Percentiles rank a stretch among this genome's conserved stretches.
Evolutionary conservation across 1,140 invertebrate genomes (phyloP).

Genomic region (Zaprionus ghesquierei): DNA sequence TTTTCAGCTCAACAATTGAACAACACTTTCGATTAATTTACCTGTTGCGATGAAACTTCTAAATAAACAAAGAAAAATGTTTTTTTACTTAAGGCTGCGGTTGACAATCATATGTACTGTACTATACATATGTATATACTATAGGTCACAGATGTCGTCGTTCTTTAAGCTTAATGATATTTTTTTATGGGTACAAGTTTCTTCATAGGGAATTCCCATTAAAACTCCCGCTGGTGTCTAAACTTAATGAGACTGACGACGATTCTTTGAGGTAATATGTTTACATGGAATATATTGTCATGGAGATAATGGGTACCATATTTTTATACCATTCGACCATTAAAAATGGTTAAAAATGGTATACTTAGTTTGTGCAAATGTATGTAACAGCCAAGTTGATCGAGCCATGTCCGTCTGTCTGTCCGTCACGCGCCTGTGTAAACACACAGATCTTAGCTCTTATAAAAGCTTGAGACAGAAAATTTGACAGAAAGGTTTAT

Average conservation of each 20-base stretch:
- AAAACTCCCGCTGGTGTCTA: not conserved
- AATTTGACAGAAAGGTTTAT: too few species aligned
- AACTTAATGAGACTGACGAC: not conserved
- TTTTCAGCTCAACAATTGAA: slow-evolving; percentile 12
- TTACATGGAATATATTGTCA: not conserved
- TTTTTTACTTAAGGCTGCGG: not conserved
- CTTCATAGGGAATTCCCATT: not conserved
- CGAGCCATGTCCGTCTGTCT: too few species aligned
- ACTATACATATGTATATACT: not conserved
- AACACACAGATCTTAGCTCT: too few species aligned
- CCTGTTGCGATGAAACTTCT: not conserved
- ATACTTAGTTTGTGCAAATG: too few species aligned
- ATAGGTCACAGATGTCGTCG: not conserved
- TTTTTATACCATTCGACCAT: not conserved
- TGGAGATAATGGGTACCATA: not conserved
- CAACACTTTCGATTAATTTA: slow-evolving; percentile 11
- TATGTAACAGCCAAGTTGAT: too few species aligned
- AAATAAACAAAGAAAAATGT: not conserved
- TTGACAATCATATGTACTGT: not conserved
- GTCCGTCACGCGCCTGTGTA: too few species aligned
- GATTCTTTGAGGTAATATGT: not conserved
- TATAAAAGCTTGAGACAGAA: too few species aligned
- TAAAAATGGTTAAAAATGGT: too few species aligned
- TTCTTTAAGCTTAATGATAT: not conserved
- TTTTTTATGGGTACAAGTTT: not conserved